Percentiles rank a stretch among this genome's conserved stretches.
Evolutionary conservation across 2,888 invertebrate genomes (phyloP).

Genomic region (Drosophila multiciliata): DNA sequence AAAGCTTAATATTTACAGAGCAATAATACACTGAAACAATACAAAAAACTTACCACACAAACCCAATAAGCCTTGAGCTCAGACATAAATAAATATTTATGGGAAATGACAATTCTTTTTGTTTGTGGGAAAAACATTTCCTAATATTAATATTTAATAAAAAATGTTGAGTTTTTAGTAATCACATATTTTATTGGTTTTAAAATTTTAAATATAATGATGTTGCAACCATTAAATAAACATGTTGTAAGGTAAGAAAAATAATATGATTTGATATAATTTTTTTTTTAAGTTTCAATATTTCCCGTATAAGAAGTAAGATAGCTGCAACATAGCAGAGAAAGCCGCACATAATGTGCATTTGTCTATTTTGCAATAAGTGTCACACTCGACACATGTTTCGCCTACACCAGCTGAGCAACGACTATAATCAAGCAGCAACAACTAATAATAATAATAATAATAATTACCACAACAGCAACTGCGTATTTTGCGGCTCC

Average conservation of each 20-base stretch:
- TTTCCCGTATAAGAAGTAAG: no score
- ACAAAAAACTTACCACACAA: neutral
- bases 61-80: neutral
- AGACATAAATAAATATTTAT: neutral
- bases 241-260: neutral
- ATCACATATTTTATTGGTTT: neutral
- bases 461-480: conserved; percentile 17
- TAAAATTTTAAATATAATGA: neutral
- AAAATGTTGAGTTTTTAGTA: neutral
- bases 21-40: neutral
- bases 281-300: neutral
- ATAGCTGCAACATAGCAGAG: no score
- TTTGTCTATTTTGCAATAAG: conserved; percentile 19
- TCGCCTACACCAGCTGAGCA: conserved; percentile 48
- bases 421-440: conserved; percentile 50
- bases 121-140: neutral
- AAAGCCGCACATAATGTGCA: neutral
- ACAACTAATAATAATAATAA: conserved; percentile 15
- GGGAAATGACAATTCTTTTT: neutral
- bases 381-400: conserved; percentile 56
- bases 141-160: no score
- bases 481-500: conserved; percentile 44
- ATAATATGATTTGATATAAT: neutral
- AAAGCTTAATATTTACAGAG: neutral
- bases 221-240: neutral